These are phyloP conservation scores for Euschistus heros DNA, from an alignment of 1,140 invertebrate genomes.

Conservation along the genomic window DNA sequence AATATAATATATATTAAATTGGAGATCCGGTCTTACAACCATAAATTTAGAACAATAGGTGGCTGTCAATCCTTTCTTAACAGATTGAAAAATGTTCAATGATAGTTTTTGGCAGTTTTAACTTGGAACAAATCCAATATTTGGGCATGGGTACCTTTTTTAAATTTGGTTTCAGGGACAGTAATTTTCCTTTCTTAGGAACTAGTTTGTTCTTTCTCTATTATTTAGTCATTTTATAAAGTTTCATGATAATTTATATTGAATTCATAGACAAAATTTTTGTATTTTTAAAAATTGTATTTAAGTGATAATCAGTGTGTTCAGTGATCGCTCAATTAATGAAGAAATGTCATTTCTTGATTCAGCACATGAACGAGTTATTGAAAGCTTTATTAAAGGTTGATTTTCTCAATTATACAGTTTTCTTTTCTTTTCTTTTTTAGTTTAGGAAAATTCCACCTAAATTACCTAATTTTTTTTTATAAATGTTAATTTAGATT, in stretches of 20 bases:
- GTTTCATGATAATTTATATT: background rate
- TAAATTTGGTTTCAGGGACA: slow-evolving; percentile 10
- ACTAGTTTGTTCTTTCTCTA: background rate
- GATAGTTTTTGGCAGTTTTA: background rate
- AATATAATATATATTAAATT: background rate
- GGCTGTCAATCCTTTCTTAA: background rate
- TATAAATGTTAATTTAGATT: too few species aligned
- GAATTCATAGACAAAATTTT: background rate
- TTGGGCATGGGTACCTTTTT: background rate
- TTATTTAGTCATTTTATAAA: background rate
- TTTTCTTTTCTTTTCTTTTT: too few species aligned
- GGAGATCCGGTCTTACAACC: background rate
- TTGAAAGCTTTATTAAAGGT: too few species aligned
- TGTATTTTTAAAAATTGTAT: background rate
- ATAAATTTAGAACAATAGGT: background rate
- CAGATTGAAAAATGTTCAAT: background rate
- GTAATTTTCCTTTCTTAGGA: background rate
- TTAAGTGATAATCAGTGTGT: background rate
- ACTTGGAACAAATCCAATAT: slow-evolving; percentile 1
- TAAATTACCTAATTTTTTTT: too few species aligned
- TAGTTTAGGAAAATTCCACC: too few species aligned
- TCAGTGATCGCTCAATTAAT: background rate
- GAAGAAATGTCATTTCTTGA: background rate
- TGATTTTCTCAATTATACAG: too few species aligned
- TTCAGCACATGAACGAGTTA: background rate